Base-by-base conservation (phyloP, 1,140 invertebrate genomes). In the Drosophila kepulauana region DNA sequence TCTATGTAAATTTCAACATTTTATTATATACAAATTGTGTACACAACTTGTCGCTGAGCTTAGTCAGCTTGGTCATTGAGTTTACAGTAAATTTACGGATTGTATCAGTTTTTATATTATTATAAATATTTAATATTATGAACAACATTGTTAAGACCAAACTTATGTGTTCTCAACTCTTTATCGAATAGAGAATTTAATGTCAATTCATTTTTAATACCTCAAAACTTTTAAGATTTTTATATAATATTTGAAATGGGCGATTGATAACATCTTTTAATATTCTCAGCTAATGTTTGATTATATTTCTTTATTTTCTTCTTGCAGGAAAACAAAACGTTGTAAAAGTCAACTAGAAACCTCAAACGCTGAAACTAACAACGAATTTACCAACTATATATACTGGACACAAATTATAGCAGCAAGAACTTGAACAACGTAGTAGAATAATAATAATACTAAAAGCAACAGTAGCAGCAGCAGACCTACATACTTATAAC, bases 321-420 rank as follows among this genome's bases (percentile, higher is more conserved):
- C 49, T 52, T 38, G 28, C 70, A 73, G 70, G 54, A 67, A 67
- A 66, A 72, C 35, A 20, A 66, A 35, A 57, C 20, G 45, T 35
- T 41, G 16, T 43, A 65, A 28, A 33, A 35, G 28, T 15, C 25
- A 62, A 62, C 6, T 62, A 54, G 30, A 64, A 43, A 64, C 59
- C 46, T 63, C 59, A 51, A 61, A 48, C 20, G 43, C 54, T 48
- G 15, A 63, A 35, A 38, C 25, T 6, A 38, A 35, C 38, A 64
- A 58, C 69, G 62, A 65, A 72, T 38, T 38, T 38, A 38, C 35
- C 35, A 38, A 38, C 7, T 11, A 38, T 38, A 38, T 38, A 38
- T 38, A 15, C 51, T 13, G 51, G 5, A 13, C n/a, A 54, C 51
- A 54, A 33, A 54, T 16, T 35, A 33, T n/a, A 51, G 15, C 20